Evolutionary conservation across 2,888 invertebrate genomes (phyloP).

Genomic region (Epirrhoe tristata): DNA sequence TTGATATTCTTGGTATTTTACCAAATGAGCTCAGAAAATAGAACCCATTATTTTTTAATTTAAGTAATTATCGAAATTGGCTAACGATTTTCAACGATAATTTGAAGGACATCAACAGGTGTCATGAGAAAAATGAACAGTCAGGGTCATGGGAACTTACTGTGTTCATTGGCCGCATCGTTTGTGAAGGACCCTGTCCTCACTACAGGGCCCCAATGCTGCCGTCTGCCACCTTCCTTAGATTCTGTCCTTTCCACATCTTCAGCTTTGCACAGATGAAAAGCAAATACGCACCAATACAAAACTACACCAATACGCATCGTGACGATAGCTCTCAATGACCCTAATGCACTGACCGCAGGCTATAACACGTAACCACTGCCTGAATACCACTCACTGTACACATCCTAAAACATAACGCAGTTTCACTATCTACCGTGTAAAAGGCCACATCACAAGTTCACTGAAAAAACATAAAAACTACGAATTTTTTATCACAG

Average conservation of each 20-base stretch:
- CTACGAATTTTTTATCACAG: constrained; percentile 73
- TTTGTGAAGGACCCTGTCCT: constrained; percentile 71
- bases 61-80: constrained; percentile 14
- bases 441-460: constrained; percentile 75
- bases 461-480: constrained; percentile 68
- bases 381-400: constrained; percentile 67
- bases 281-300: constrained; percentile 82
- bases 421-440: constrained; percentile 57
- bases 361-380: constrained; percentile 66
- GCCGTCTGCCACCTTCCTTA: constrained; percentile 72
- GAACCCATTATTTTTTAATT: neutral
- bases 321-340: constrained; percentile 80
- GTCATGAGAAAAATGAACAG: constrained; percentile 56
- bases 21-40: neutral
- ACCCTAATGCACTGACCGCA: constrained; percentile 73
- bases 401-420: constrained; percentile 75
- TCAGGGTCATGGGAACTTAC: constrained; percentile 70
- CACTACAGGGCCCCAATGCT: constrained; percentile 75
- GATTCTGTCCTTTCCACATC: constrained; percentile 79
- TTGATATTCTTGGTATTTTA: neutral
- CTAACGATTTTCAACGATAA: constrained; percentile 27
- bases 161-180: constrained; percentile 78
- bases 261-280: constrained; percentile 79
- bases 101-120: constrained; percentile 74
- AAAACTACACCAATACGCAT: constrained; percentile 83